Evolutionary conservation across 2,113 vertebrate genomes (phyloP).

Genomic region (Zosterops borbonicus): DNA sequence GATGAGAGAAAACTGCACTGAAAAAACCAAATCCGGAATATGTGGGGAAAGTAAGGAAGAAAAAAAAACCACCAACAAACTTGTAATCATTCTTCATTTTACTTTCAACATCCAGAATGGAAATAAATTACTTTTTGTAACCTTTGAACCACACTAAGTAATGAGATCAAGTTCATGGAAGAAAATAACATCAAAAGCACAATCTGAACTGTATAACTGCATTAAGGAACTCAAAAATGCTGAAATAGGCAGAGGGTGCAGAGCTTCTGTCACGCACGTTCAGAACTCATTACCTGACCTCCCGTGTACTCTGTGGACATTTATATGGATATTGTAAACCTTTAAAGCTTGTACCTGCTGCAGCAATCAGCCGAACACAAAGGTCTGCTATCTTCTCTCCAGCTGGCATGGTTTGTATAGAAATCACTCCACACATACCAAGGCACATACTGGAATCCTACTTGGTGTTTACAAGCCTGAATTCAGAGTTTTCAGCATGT

Average conservation of each 20-base stretch:
- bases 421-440: background rate
- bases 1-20: background rate
- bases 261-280: background rate
- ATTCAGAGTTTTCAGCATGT: background rate
- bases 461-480: background rate
- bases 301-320: too few relatives aligned
- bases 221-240: background rate
- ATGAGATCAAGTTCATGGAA: background rate
- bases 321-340: background rate
- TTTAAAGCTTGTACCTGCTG: background rate
- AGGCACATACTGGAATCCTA: background rate
- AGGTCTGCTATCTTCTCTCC: background rate
- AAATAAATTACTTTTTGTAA: background rate
- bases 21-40: background rate
- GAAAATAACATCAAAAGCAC: background rate
- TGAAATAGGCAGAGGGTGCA: background rate
- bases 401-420: background rate
- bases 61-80: background rate
- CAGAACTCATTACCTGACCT: background rate
- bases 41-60: background rate
- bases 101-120: background rate
- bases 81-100: background rate
- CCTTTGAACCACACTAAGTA: background rate
- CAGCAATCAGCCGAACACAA: background rate
- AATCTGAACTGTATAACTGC: background rate